These are phyloP conservation scores for Syngnathus acus DNA, from an alignment of 2,797 vertebrate genomes.

Conservation along the genomic window DNA sequence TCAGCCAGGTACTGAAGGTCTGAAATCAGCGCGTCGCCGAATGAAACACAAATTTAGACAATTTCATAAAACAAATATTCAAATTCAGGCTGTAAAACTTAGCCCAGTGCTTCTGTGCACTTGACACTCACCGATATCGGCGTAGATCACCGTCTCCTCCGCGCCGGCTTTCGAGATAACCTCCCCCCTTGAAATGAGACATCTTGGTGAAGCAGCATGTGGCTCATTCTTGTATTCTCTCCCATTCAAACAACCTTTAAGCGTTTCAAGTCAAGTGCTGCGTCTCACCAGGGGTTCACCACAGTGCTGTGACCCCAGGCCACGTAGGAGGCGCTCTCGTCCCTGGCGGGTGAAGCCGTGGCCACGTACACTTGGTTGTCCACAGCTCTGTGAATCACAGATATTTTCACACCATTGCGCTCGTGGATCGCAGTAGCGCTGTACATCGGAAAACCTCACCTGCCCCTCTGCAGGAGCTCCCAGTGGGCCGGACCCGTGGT, in stretches of 20 bases:
- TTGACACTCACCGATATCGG: constrained; percentile 82
- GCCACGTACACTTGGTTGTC: constrained; percentile 94
- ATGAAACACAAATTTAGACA: too few species aligned
- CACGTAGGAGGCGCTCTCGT: constrained; percentile 82
- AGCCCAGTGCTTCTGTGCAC: too few species aligned
- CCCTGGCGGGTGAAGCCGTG: constrained; percentile 85
- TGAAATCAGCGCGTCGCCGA: constrained; percentile 38
- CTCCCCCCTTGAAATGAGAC: constrained; percentile 78
- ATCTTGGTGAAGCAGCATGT: background rate
- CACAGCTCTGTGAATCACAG: constrained; percentile 71
- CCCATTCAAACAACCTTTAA: background rate
- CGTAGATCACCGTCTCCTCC: constrained; percentile 78
- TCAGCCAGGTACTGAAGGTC: constrained; percentile 86
- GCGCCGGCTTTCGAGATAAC: constrained; percentile 81
- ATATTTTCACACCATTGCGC: too few species aligned
- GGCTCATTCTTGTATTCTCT: background rate
- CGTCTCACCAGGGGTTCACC: constrained; percentile 82
- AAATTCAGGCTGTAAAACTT: too few species aligned
- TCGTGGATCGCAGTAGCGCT: too few species aligned
- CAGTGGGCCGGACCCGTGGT: constrained; percentile 97
- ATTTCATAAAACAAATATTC: too few species aligned
- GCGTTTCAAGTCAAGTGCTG: background rate
- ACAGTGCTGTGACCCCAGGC: constrained; percentile 95
- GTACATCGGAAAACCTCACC: constrained; percentile 63
- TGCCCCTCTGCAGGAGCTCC: constrained; percentile 88